Evolutionary conservation across 2,797 vertebrate species (phyloP).

Genomic region (Sebastes itinus): DNA sequence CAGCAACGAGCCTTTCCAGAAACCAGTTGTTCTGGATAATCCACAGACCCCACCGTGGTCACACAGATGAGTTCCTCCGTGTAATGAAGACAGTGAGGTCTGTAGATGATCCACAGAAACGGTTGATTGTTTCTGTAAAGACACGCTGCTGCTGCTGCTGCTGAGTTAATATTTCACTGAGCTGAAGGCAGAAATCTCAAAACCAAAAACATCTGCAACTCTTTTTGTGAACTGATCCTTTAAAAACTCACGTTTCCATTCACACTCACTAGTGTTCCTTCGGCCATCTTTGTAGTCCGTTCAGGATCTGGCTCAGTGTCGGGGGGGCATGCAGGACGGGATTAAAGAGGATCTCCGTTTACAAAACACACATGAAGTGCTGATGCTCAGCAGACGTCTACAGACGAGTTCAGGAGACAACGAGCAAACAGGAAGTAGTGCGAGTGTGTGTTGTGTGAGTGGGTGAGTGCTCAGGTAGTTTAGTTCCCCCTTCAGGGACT

Average conservation of each 20-base stretch:
- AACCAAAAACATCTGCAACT: background rate
- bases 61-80: background rate
- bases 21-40: background rate
- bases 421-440: slow-evolving; percentile 36
- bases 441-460: background rate
- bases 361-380: slow-evolving; percentile 15
- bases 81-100: background rate
- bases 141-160: background rate
- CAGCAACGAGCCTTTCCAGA: background rate
- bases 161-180: background rate
- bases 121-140: background rate
- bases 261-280: background rate
- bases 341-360: slow-evolving; percentile 1
- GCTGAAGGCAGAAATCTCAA: background rate
- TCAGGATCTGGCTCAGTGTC: slow-evolving; percentile 2
- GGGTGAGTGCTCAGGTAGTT: slow-evolving; percentile 14
- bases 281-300: background rate
- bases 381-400: slow-evolving; percentile 22
- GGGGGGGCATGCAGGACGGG: slow-evolving; percentile 56
- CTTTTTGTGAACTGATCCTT: slow-evolving; percentile 17
- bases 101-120: background rate
- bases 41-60: background rate
- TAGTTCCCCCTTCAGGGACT: background rate
- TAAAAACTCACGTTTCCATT: background rate
- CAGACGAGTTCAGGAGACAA: slow-evolving; percentile 15